These are phyloP conservation scores for Hydrophis major DNA, from an alignment of 2,797 vertebrate species.

Conservation along the genomic window DNA sequence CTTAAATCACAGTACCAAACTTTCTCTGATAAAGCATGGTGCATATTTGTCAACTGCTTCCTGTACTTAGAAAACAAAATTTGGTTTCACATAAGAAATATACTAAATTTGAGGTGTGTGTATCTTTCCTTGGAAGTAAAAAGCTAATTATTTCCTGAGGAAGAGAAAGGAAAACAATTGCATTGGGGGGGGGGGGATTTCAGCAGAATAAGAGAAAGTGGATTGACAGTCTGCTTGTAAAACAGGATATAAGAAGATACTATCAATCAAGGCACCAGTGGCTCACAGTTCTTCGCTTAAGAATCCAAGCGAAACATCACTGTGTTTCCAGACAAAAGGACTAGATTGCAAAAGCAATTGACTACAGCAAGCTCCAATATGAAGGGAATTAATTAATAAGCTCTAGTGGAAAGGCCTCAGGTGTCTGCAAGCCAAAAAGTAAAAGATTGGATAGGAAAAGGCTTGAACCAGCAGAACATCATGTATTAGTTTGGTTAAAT, in stretches of 20 bases:
- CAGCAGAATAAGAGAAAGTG: slow-evolving; percentile 9
- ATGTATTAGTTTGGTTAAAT: accelerated
- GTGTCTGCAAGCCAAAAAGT: neutral
- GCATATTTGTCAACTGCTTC: neutral
- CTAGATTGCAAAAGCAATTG: neutral
- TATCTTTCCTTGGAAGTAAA: neutral
- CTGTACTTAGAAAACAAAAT: neutral
- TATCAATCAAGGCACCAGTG: neutral
- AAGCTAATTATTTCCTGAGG: neutral
- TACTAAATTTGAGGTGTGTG: neutral
- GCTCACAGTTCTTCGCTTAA: accelerated
- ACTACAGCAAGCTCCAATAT: neutral
- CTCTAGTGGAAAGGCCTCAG: neutral
- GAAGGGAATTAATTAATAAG: slow-evolving; percentile 29
- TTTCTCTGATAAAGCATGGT: neutral
- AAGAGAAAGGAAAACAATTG: neutral
- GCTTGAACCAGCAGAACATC: neutral
- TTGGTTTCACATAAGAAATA: neutral
- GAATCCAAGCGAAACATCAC: accelerated
- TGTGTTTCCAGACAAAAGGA: neutral
- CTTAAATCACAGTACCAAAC: neutral
- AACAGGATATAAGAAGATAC: neutral
- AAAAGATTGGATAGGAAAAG: neutral
- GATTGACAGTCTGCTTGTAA: accelerated
- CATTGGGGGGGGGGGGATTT: neutral